Percentiles rank a stretch among this genome's conserved stretches.
These are phyloP conservation scores for Aphelinus atriplicis DNA, from an alignment of 1,140 invertebrate genomes.

Conservation along the genomic window DNA sequence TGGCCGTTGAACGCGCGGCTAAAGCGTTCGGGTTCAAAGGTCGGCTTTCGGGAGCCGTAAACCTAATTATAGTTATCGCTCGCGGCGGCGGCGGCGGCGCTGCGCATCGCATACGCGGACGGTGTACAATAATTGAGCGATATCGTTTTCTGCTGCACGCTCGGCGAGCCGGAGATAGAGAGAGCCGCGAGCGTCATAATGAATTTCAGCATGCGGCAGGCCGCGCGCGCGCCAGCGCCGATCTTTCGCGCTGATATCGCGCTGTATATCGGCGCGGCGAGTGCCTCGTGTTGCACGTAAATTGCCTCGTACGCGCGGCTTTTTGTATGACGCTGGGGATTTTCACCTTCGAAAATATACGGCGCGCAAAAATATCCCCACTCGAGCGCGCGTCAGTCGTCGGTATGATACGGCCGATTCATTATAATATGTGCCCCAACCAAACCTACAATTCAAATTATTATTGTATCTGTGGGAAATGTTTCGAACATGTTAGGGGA, in stretches of 20 bases:
- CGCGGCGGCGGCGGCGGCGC: conserved; percentile 2
- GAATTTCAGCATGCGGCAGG: conserved; percentile 18
- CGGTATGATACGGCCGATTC: too few species aligned
- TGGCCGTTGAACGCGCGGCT: too few species aligned
- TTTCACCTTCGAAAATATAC: too few species aligned
- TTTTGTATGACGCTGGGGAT: too few species aligned
- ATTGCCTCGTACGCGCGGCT: too few species aligned
- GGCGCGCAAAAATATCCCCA: too few species aligned
- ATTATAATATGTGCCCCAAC: too few species aligned
- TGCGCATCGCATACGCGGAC: conserved; percentile 21
- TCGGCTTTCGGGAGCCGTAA: conserved; percentile 34
- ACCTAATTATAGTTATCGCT: conserved; percentile 39
- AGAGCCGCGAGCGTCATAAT: conserved; percentile 17
- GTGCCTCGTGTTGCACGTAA: not conserved
- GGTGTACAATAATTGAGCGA: conserved; percentile 36
- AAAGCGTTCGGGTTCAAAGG: too few species aligned
- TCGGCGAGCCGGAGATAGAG: conserved; percentile 3
- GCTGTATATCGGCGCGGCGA: not conserved
- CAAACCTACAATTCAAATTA: too few species aligned
- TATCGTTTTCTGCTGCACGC: conserved; percentile 37
- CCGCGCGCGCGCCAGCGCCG: not conserved
- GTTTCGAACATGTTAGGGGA: too few species aligned
- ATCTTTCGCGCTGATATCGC: conserved; percentile 21
- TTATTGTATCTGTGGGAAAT: too few species aligned
- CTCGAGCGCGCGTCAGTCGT: too few species aligned